Evolutionary conservation across 2,888 invertebrate species (phyloP), one percentile per base, ranked within the genome.

Genomic region (Parapristionchus giblindavisi): DNA sequence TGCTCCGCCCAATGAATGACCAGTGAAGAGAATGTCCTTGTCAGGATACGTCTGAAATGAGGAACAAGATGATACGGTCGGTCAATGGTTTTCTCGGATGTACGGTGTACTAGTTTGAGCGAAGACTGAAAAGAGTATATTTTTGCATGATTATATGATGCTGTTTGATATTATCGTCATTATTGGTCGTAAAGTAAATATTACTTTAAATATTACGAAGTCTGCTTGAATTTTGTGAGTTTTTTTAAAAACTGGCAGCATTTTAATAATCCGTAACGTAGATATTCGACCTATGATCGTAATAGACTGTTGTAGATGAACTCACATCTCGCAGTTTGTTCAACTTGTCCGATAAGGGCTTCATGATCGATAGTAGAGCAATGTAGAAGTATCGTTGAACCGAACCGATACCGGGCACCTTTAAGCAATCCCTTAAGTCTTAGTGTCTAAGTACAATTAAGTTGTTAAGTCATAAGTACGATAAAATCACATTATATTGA

Each of bases 381-480:
- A 80, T 76, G 75, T 80, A 85, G 76, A 87, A 87, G 58, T 87
- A 87, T 48, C 83, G 79, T 29, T 86, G 86, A 2, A 86, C 86
- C 0, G 84, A 81, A 1, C 87, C 87, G 29, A 83, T 85, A 34
- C 83, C 80, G 14, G 78, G 79, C 17, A 83, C 38, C 83, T 84
- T 68, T 36, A 83, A 79, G 6, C 3, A 52, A 24, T 75, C 38
- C 6, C 65, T 27, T 4, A 32, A 27, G 11, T 24, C 27, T 11
- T 27, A 36, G n/a, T 36, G 34, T 29, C 6, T 38, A 1, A 36
- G 6, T 32, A 27, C 5, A 11, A 61, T 36, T 36, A 34, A 21
- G n/a, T n/a, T 17, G 24, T 17, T 61, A 34, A 61, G 34, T 8
- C n/a, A n/a, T n/a, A 1, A 34, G 61, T 34, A 27, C 0, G 38